Conservation (phyloP, 2,888 invertebrate genomes). For the Adela reaumurella region DNA sequence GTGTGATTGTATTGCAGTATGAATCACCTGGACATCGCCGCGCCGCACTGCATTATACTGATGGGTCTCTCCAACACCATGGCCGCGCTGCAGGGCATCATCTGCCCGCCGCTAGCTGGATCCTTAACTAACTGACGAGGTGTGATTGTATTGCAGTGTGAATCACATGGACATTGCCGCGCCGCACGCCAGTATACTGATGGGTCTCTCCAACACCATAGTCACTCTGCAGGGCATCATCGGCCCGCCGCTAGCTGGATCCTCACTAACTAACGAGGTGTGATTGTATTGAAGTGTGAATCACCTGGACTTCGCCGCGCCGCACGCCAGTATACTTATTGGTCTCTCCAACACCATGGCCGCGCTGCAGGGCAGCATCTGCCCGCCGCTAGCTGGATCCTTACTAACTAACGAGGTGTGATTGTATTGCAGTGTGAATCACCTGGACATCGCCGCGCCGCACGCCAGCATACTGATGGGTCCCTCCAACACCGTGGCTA, state of each 20-base stretch:
- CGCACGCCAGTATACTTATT: conserved; percentile 88
- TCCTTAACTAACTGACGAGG: no score
- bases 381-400: no score
- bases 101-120: conserved; percentile 83
- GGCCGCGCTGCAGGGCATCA: conserved; percentile 86
- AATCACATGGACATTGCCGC: conserved; percentile 90
- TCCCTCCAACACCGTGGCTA: conserved; percentile 85
- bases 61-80: conserved; percentile 92
- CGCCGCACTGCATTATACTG: conserved; percentile 84
- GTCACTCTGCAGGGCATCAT: conserved; percentile 89
- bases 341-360: conserved; percentile 89
- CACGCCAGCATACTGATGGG: conserved; percentile 92
- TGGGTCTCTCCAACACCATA: conserved; percentile 89
- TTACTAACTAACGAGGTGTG: no score
- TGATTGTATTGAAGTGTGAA: conserved; percentile 58
- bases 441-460: conserved; percentile 87
- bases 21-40: conserved; percentile 86
- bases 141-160: conserved; percentile 69
- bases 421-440: conserved; percentile 75
- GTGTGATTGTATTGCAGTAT: conserved; percentile 73
- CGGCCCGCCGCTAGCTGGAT: conserved; percentile 80
- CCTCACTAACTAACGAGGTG: no score
- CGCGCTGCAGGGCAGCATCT: conserved; percentile 88
- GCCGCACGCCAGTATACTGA: conserved; percentile 84
- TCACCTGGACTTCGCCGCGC: conserved; percentile 88